phyloP scores from a whole-genome alignment of 2,888 invertebrate genomes.

The Eristalis arbustorum region DNA sequence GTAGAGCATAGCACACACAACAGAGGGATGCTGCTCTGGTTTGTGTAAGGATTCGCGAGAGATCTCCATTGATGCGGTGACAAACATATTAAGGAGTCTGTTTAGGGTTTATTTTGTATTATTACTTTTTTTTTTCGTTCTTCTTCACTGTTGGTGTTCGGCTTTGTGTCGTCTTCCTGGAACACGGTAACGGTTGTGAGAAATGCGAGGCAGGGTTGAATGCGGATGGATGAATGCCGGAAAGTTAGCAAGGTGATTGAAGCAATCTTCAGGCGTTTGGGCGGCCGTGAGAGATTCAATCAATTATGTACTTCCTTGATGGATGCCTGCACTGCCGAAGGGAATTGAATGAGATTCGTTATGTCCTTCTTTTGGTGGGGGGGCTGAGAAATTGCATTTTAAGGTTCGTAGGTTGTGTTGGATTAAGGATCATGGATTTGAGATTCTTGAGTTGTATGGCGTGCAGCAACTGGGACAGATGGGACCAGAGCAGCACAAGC shows the following conservation, averaged over 20 bases:
- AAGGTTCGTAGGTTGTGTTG: no score
- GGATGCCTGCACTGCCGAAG: background rate
- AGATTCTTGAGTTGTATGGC: no score
- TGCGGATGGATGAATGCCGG: background rate
- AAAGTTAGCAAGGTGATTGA: background rate
- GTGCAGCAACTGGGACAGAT: no score
- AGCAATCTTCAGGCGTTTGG: background rate
- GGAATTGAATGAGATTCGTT: background rate
- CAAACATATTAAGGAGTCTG: conserved; percentile 16
- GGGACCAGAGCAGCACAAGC: no score
- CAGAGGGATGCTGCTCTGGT: conserved; percentile 27
- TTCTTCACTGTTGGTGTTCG: background rate
- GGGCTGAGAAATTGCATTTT: no score
- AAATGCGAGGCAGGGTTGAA: background rate
- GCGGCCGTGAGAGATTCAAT: background rate
- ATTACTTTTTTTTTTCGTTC: background rate
- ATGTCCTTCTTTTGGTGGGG: no score
- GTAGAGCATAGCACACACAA: background rate
- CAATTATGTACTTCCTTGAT: background rate
- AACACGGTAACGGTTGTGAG: conserved; percentile 35
- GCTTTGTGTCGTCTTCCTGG: background rate
- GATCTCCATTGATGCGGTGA: conserved; percentile 29
- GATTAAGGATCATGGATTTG: no score
- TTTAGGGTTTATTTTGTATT: background rate
- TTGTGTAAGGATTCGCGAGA: conserved; percentile 30